These are phyloP conservation scores for Lontra canadensis DNA, from an alignment of 2,113 vertebrate species.

Conservation along the genomic window DNA sequence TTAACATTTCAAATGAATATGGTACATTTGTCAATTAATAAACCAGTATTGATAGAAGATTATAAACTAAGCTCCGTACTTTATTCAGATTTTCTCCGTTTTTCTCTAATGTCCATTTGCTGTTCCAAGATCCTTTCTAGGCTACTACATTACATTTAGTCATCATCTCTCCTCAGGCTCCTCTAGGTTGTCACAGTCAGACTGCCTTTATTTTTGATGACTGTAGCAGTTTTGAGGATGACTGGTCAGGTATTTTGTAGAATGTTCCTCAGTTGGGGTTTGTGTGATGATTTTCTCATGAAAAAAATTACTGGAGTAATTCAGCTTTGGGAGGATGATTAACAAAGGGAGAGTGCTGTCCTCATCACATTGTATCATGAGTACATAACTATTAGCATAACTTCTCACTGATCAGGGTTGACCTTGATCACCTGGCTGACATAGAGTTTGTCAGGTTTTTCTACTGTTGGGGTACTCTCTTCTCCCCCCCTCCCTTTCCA, in stretches of 20 bases:
- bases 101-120: background rate
- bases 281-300: background rate
- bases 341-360: background rate
- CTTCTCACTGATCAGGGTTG: background rate
- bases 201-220: background rate
- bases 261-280: background rate
- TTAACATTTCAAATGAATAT: background rate
- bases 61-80: background rate
- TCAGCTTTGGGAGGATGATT: background rate
- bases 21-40: background rate
- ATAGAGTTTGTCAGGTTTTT: background rate
- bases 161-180: background rate
- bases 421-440: background rate
- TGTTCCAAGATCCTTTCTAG: background rate
- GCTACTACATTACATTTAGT: background rate
- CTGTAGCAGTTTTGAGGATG: background rate
- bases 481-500: background rate
- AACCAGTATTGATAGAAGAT: background rate
- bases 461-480: background rate
- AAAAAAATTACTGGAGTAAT: background rate
- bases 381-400: background rate
- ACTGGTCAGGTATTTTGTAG: background rate
- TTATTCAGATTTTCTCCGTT: background rate
- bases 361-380: background rate
- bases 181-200: background rate